Conservation (phyloP, 2,113 vertebrate species). For the Sebastes schlegelii region DNA sequence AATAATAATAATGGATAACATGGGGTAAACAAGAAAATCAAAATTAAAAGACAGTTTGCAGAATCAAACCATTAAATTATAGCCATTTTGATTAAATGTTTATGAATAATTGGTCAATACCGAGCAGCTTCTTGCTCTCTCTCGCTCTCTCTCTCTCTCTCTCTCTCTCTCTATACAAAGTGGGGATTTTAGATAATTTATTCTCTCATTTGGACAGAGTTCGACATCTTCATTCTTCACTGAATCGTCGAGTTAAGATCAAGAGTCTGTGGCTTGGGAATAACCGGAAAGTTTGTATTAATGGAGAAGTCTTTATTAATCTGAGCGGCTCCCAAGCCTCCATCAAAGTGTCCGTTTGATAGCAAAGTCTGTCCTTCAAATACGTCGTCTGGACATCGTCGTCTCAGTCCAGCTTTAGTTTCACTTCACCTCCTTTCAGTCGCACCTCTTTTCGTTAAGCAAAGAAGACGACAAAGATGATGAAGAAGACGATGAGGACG, state of each 20-base stretch:
- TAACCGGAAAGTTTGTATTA: constrained; percentile 34
- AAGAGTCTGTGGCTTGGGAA: constrained; percentile 55
- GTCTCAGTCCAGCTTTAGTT: constrained; percentile 47
- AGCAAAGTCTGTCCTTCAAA: constrained; percentile 54
- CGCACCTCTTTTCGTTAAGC: constrained; percentile 80
- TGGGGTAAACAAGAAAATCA: constrained; percentile 21
- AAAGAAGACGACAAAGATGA: constrained; percentile 95
- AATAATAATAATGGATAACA: not conserved
- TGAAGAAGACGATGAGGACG: constrained; percentile 93
- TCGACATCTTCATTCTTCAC: constrained; percentile 50
- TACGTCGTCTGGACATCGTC: constrained; percentile 4
- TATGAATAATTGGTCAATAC: constrained; percentile 70
- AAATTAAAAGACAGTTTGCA: constrained; percentile 83
- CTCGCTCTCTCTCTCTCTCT: constrained; percentile 43
- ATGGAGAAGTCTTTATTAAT: constrained; percentile 1
- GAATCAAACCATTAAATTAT: constrained; percentile 86
- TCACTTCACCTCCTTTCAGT: constrained; percentile 21
- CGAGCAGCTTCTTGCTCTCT: constrained; percentile 50
- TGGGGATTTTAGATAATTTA: constrained; percentile 59
- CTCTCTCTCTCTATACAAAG: constrained; percentile 48
- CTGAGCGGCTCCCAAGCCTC: constrained; percentile 40
- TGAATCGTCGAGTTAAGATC: constrained; percentile 34
- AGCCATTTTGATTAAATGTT: constrained; percentile 79
- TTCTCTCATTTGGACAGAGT: constrained; percentile 51
- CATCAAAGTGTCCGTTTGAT: constrained; percentile 25